These are phyloP conservation scores for Polia nebulosa DNA, from an alignment of 2,888 invertebrate genomes.

Conservation along the genomic window DNA sequence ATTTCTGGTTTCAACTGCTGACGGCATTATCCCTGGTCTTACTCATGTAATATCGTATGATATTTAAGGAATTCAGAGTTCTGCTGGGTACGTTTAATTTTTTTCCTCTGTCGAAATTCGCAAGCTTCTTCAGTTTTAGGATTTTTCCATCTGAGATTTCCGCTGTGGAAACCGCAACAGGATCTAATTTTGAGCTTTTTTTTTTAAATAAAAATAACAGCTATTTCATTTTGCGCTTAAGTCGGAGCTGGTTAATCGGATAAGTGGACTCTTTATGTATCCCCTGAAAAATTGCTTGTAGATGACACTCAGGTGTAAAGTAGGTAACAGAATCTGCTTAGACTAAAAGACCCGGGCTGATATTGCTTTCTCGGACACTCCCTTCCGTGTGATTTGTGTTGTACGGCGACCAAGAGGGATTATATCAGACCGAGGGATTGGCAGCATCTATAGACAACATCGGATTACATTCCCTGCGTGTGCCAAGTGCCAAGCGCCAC, in stretches of 20 bases:
- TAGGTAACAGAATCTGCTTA: neutral
- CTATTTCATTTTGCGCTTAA: neutral
- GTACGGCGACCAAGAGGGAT: neutral
- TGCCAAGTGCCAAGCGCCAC: slow-evolving; percentile 61
- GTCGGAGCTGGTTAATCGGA: neutral
- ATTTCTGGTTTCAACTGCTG: slow-evolving; percentile 40
- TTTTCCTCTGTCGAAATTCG: neutral
- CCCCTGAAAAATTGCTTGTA: neutral
- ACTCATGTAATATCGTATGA: slow-evolving; percentile 8
- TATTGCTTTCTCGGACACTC: slow-evolving; percentile 1
- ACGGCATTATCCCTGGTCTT: slow-evolving; percentile 10
- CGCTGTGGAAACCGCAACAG: too few species aligned
- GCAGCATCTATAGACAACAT: slow-evolving; percentile 33
- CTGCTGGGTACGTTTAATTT: neutral
- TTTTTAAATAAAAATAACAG: too few species aligned
- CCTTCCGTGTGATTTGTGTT: neutral
- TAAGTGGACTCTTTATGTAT: too few species aligned
- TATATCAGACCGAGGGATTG: slow-evolving; percentile 30
- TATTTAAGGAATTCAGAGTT: neutral
- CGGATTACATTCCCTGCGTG: slow-evolving; percentile 32
- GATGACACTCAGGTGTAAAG: neutral
- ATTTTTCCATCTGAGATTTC: neutral
- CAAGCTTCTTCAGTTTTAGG: neutral
- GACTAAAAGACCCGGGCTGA: too few species aligned
- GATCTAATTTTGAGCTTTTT: too few species aligned